Evolutionary conservation across 2,888 invertebrate genomes (phyloP).

Genomic region (Rhagophthalmus giganteus): DNA sequence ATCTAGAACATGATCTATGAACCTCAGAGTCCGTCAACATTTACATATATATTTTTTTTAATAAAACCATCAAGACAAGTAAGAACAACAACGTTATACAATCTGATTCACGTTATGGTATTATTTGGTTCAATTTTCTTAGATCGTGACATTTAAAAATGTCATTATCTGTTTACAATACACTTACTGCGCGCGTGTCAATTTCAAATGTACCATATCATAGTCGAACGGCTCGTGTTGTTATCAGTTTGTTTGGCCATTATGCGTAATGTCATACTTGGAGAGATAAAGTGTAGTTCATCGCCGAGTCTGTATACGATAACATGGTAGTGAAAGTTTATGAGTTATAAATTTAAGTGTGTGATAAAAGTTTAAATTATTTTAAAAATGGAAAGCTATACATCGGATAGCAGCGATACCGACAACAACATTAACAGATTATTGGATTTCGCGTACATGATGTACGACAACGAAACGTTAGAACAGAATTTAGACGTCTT

Average conservation of each 20-base stretch:
- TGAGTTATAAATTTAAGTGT: not conserved
- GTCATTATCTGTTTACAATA: no score
- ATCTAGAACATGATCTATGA: no score
- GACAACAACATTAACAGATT: constrained; percentile 65
- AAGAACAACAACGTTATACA: no score
- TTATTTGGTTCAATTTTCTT: no score
- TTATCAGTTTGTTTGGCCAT: constrained; percentile 10
- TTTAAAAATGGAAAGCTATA: constrained; percentile 62
- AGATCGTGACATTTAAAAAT: no score
- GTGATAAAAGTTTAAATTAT: no score
- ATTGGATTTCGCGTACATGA: constrained; percentile 68
- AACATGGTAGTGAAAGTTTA: not conserved
- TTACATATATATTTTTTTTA: no score
- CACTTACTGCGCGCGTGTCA: not conserved
- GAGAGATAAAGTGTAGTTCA: constrained; percentile 10
- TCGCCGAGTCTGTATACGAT: not conserved
- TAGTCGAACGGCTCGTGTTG: constrained; percentile 5
- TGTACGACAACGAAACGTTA: constrained; percentile 63
- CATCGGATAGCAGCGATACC: constrained; percentile 81
- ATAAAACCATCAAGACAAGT: not conserved
- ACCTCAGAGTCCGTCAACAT: no score
- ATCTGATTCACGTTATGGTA: no score
- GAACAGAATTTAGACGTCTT: constrained; percentile 66
- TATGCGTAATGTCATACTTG: constrained; percentile 9
- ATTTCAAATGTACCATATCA: not conserved